Evolutionary conservation across 2,888 invertebrate genomes (phyloP).

Genomic region (Cylloceria caligata): DNA sequence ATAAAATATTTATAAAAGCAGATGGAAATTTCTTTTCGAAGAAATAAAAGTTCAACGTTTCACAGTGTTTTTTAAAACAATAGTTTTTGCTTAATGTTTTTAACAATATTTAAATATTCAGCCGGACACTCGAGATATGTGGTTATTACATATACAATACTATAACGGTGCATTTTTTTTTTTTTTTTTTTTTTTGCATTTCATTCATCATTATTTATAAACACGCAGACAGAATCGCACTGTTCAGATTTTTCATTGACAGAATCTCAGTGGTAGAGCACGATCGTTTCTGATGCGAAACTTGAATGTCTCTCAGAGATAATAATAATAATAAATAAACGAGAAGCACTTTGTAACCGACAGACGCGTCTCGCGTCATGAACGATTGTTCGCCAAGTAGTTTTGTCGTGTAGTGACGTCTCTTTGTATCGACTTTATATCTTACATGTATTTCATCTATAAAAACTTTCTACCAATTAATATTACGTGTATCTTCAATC

Average conservation of each 20-base stretch:
- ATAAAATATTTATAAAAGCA: constrained; percentile 14
- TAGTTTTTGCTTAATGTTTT: constrained; percentile 53
- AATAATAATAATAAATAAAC: not conserved
- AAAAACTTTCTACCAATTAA: constrained; percentile 82
- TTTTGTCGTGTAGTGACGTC: constrained; percentile 81
- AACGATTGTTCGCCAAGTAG: constrained; percentile 76
- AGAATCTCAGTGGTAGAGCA: constrained; percentile 58
- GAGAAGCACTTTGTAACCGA: constrained; percentile 38
- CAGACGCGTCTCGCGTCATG: constrained; percentile 62
- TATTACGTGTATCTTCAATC: constrained; percentile 50
- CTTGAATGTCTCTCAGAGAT: constrained; percentile 45
- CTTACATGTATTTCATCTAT: constrained; percentile 84
- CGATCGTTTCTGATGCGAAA: constrained; percentile 64
- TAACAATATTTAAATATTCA: constrained; percentile 55
- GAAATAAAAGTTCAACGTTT: constrained; percentile 46
- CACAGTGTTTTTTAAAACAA: constrained; percentile 26
- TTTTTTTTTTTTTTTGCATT: constrained; percentile 28
- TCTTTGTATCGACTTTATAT: constrained; percentile 84
- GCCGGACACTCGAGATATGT: constrained; percentile 52
- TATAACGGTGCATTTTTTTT: constrained; percentile 49
- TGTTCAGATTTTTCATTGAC: constrained; percentile 54
- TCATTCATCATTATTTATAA: constrained; percentile 41
- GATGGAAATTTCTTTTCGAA: constrained; percentile 35
- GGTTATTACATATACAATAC: constrained; percentile 22
- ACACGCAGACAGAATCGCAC: constrained; percentile 48